phyloP scores from a whole-genome alignment of 2,113 vertebrate genomes.

The Hydrolagus affinis region DNA sequence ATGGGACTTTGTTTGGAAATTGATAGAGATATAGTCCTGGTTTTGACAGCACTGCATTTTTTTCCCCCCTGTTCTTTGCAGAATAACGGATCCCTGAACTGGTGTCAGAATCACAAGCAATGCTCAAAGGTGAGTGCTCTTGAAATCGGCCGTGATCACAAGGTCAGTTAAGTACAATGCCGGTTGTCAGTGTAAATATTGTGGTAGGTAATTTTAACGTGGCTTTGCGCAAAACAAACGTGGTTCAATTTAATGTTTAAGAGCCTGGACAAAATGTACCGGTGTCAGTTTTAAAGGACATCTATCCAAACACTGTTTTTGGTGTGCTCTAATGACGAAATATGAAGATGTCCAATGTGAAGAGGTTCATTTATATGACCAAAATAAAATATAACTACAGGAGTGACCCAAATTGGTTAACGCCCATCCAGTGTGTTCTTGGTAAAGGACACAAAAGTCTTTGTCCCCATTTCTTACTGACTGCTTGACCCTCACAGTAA shows the following conservation, averaged over 20 bases:
- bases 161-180: neutral
- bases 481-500: constrained; percentile 29
- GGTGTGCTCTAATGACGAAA: neutral
- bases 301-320: neutral
- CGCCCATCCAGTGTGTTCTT: neutral
- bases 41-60: constrained; percentile 33
- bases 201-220: neutral
- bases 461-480: constrained; percentile 26
- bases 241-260: neutral
- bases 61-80: constrained; percentile 47
- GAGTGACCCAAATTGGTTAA: neutral
- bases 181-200: neutral
- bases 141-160: neutral
- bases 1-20: neutral
- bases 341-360: too few species aligned
- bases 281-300: neutral
- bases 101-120: constrained; percentile 96
- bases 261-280: neutral
- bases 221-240: neutral
- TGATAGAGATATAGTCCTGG: neutral
- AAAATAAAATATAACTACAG: neutral
- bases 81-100: constrained; percentile 89
- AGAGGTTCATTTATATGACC: neutral
- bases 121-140: constrained; percentile 79
- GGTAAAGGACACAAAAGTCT: neutral